phyloP scores from a whole-genome alignment of 1,140 invertebrate species.

The Rhopalosiphum padi region DNA sequence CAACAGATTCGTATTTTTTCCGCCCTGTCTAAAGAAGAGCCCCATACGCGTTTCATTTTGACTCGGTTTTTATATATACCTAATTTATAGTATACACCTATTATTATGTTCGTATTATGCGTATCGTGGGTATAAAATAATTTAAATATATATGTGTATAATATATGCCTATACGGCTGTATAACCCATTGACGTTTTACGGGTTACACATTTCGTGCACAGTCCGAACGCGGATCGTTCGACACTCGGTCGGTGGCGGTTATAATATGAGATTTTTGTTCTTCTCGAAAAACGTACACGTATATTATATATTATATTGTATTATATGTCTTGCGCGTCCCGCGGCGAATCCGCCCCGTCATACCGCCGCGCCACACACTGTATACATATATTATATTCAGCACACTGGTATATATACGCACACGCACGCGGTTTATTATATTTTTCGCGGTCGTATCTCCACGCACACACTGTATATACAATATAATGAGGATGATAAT shows the following conservation, averaged over 20 bases:
- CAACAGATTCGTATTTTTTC: neutral
- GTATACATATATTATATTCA: neutral
- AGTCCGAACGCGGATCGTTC: neutral
- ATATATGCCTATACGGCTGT: too few relatives aligned
- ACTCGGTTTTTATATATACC: neutral
- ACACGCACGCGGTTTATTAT: neutral
- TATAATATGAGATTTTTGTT: neutral
- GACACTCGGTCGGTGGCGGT: neutral
- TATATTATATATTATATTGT: neutral
- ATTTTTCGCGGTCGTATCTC: neutral
- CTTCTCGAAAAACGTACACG: neutral
- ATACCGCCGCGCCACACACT: neutral
- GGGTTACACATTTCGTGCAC: neutral
- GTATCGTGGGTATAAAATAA: too few relatives aligned
- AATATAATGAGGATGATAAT: neutral
- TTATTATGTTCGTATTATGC: neutral
- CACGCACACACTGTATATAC: neutral
- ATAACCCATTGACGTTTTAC: conserved; percentile 8
- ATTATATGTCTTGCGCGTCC: neutral
- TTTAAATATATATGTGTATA: too few relatives aligned
- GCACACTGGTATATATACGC: neutral
- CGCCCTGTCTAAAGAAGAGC: neutral
- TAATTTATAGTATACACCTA: neutral
- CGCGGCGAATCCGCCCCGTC: neutral
- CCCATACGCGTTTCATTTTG: neutral